Percentiles rank a stretch among this genome's conserved stretches.
These are phyloP conservation scores for Caenorhabditis sinica DNA, from an alignment of 2,888 invertebrate species.

Conservation along the genomic window DNA sequence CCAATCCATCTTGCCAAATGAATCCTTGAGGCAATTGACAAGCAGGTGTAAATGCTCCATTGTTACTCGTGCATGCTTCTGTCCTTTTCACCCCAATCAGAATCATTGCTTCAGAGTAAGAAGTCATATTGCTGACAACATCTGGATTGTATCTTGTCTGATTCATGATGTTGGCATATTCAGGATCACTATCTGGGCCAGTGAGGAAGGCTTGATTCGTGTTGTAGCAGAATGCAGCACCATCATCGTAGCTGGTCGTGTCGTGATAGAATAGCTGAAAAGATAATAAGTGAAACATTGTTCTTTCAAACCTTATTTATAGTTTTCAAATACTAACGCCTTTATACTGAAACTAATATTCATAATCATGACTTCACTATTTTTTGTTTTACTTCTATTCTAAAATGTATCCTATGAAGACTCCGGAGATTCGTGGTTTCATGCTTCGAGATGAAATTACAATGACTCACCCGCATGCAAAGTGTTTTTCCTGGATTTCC, in stretches of 20 bases:
- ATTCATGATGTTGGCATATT: slow-evolving; percentile 43
- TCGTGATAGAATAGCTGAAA: slow-evolving; percentile 60
- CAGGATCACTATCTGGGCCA: slow-evolving; percentile 41
- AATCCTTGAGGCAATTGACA: slow-evolving; percentile 47
- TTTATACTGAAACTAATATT: too few species aligned
- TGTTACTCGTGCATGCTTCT: slow-evolving; percentile 21
- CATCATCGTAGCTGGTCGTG: slow-evolving; percentile 46
- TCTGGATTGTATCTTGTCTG: slow-evolving; percentile 32
- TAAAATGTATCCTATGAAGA: too few species aligned
- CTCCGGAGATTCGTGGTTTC: too few species aligned
- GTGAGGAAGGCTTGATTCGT: slow-evolving; percentile 47
- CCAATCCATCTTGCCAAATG: slow-evolving; percentile 57
- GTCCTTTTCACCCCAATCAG: slow-evolving; percentile 50
- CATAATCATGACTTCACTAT: too few species aligned
- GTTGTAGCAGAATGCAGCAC: slow-evolving; percentile 36
- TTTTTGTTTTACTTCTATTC: too few species aligned
- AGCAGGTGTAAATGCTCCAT: slow-evolving; percentile 21
- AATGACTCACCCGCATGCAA: slow-evolving; percentile 51
- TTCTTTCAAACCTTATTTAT: too few species aligned
- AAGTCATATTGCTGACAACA: slow-evolving; percentile 8
- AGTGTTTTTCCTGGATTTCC: slow-evolving; percentile 36
- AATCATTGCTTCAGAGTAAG: slow-evolving; percentile 23
- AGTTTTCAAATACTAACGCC: too few species aligned
- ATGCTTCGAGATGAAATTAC: too few species aligned
- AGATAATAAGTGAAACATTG: too few species aligned